A percentile compares a stretch with the other conserved stretches of the same genome.
Conservation (phyloP, 2,888 invertebrate species). For the Leucophenga montana region DNA sequence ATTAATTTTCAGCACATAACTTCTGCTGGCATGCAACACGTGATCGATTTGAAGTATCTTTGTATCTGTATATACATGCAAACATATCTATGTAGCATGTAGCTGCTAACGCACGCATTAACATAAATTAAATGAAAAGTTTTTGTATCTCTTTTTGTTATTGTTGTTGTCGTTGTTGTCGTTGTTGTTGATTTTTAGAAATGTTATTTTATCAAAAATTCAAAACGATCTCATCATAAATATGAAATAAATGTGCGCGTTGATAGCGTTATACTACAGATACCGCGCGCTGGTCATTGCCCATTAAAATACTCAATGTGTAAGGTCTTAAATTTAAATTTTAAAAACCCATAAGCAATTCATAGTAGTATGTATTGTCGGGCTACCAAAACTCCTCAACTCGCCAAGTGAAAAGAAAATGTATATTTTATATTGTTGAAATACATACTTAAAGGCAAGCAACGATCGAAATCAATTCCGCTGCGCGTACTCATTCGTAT, state of each 20-base stretch:
- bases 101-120: constrained; percentile 43
- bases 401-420: neutral
- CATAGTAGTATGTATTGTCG: constrained; percentile 63
- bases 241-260: constrained; percentile 67
- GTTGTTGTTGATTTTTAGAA: constrained; percentile 53
- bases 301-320: constrained; percentile 70
- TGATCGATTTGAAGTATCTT: constrained; percentile 12
- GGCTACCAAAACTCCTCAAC: constrained; percentile 20
- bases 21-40: neutral
- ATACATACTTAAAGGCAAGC: neutral
- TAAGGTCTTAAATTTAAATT: constrained; percentile 69
- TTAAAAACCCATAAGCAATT: constrained; percentile 68
- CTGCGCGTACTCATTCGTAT: neutral
- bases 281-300: neutral
- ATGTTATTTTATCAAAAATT: constrained; percentile 37
- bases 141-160: constrained; percentile 19
- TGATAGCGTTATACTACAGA: constrained; percentile 59
- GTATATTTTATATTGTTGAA: neutral
- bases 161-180: neutral
- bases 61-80: neutral
- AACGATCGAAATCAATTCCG: neutral
- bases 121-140: constrained; percentile 51
- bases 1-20: neutral
- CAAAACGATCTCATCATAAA: constrained; percentile 66
- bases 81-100: neutral